Conservation (phyloP, 2,888 invertebrate species). For the Penaeus monodon region DNA sequence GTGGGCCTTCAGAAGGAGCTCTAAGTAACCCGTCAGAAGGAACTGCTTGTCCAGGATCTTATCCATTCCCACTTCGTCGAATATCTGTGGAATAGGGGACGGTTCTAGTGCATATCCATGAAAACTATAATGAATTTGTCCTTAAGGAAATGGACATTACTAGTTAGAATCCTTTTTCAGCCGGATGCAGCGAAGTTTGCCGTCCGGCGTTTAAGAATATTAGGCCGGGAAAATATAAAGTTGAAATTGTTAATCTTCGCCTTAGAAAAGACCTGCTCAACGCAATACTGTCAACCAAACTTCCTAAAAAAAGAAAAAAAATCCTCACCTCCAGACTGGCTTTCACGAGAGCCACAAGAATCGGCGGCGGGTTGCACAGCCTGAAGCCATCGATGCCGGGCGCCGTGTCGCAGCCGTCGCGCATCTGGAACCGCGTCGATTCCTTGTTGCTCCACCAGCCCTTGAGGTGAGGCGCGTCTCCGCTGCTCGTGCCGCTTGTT, state of each 20-base stretch:
- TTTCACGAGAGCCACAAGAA: slow-evolving; percentile 58
- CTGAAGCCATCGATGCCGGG: slow-evolving; percentile 72
- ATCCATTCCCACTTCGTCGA: slow-evolving; percentile 71
- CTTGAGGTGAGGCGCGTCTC: slow-evolving; percentile 68
- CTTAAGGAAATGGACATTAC: no score
- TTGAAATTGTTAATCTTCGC: no score
- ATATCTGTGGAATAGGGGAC: slow-evolving; percentile 69
- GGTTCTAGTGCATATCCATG: background rate
- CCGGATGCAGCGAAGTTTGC: no score
- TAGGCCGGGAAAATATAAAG: no score
- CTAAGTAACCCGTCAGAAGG: slow-evolving; percentile 74
- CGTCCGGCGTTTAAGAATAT: no score
- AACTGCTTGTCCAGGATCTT: slow-evolving; percentile 70
- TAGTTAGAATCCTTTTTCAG: no score
- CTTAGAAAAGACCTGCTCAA: no score
- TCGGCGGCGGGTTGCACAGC: slow-evolving; percentile 73
- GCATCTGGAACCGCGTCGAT: slow-evolving; percentile 73
- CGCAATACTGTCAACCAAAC: no score
- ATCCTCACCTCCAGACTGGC: slow-evolving; percentile 65
- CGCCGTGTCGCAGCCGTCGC: slow-evolving; percentile 71
- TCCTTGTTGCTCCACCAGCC: slow-evolving; percentile 76
- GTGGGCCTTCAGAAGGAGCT: slow-evolving; percentile 69
- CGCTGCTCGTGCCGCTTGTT: slow-evolving; percentile 70
- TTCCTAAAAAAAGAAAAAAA: no score
- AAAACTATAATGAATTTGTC: no score